Base-by-base conservation (phyloP, 2,888 invertebrate genomes). In the Erebia ligea region DNA sequence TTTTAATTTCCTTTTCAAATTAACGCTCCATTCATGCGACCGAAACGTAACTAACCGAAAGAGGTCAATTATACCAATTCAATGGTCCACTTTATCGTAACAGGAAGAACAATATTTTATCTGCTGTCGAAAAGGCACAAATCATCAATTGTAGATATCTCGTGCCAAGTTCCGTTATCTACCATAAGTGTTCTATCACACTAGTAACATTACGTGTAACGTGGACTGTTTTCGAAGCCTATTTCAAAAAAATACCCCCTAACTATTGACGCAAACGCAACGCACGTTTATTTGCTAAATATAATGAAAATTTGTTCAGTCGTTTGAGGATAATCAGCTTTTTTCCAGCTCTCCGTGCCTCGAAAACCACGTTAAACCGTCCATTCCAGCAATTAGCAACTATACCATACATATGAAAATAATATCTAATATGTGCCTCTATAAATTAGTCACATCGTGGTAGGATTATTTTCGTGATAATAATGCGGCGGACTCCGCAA, bases 51-150 rank as follows among this genome's bases (percentile, higher is more conserved):
- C 45, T 15, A 25, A 48, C 48, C 48, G 62, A 62, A 48, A 25
- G 19, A 48, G 62, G 62, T 48, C 62, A 62, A 62, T 62, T 62
- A 61, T 34, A 59, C 19, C 62, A 45, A 62, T 62, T 62, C 45
- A 48, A 65, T 15, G 50, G 34, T 11, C 42, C 66, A 57, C 40
- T 66, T 66, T n/a, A 15, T n/a, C 40, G 42, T 40, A 42, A 56
- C 50, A 48, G 42, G 57, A 25, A 15, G 17, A 62, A 68, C 62
- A 64, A 69, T 64, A 67, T 67, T 69, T 71, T 25, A 63, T 19
- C 15, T 25, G 40, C n/a, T 42, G 34, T 66, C 58, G 45, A 71
- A 57, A 70, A 42, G 68, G 56, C 63, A 63, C 50, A 68, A 68
- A 69, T 68, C 67, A 66, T 17, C 40, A 52, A 66, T 50, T 45